Conservation (phyloP, 2,113 vertebrate genomes). For the Probosciger aterrimus region DNA sequence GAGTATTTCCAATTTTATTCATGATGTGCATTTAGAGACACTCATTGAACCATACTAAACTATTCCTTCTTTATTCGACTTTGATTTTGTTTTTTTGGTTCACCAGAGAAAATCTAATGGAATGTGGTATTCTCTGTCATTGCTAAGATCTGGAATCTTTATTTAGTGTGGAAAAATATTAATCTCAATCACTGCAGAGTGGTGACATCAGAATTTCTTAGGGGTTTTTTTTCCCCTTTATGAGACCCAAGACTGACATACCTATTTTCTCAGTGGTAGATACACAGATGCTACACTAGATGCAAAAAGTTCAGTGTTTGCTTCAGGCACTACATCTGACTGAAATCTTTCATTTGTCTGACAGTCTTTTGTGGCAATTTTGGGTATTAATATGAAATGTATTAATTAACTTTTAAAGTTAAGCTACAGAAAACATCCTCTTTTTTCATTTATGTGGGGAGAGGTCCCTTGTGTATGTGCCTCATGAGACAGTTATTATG, state of each 20-base stretch:
- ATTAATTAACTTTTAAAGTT: conserved; percentile 9
- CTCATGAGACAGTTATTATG: neutral
- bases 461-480: neutral
- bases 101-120: conserved; percentile 3
- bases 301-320: conserved; percentile 49
- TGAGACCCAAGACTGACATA: neutral
- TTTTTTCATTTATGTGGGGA: neutral
- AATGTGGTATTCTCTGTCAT: neutral
- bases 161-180: conserved; percentile 28
- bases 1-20: neutral
- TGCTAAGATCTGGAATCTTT: conserved; percentile 18
- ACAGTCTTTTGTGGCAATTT: neutral
- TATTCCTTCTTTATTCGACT: neutral
- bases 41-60: neutral
- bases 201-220: conserved; percentile 29
- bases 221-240: neutral
- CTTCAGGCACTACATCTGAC: conserved; percentile 58
- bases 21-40: neutral
- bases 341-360: conserved; percentile 39
- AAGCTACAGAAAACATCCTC: neutral
- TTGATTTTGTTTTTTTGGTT: neutral
- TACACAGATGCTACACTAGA: neutral
- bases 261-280: conserved; percentile 8
- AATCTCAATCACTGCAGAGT: neutral
- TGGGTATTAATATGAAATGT: neutral